These are phyloP conservation scores for Chlorops oryzae DNA, from an alignment of 1,140 invertebrate species.

Conservation along the genomic window DNA sequence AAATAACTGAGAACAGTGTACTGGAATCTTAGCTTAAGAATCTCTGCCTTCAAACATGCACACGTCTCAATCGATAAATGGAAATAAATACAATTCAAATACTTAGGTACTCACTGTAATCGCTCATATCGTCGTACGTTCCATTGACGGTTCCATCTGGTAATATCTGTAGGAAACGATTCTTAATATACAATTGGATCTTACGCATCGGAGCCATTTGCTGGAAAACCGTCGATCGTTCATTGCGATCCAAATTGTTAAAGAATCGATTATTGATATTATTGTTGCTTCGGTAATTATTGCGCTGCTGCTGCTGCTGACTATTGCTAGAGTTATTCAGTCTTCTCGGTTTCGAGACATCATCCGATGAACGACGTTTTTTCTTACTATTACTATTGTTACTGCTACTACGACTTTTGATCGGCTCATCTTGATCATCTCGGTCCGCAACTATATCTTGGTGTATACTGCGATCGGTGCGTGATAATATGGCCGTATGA, in stretches of 20 bases:
- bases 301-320: slow-evolving; percentile 34
- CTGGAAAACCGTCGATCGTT: slow-evolving; percentile 57
- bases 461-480: slow-evolving; percentile 43
- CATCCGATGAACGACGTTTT: slow-evolving; percentile 22
- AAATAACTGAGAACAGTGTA: too few species aligned
- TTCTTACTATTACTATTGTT: background rate
- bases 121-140: slow-evolving; percentile 64
- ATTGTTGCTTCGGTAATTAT: slow-evolving; percentile 10
- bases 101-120: slow-evolving; percentile 69
- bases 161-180: slow-evolving; percentile 68
- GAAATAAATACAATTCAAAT: too few species aligned
- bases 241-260: slow-evolving; percentile 49
- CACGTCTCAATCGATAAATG: too few species aligned
- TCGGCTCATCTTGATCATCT: background rate
- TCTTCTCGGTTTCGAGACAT: slow-evolving; percentile 47
- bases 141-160: slow-evolving; percentile 75
- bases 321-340: slow-evolving; percentile 47
- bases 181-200: slow-evolving; percentile 74
- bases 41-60: too few species aligned
- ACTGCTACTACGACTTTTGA: slow-evolving; percentile 6
- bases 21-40: too few species aligned
- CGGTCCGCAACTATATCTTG: slow-evolving; percentile 13
- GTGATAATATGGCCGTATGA: slow-evolving; percentile 37
- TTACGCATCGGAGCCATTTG: slow-evolving; percentile 64
- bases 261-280: slow-evolving; percentile 17